Evolutionary conservation across 2,113 vertebrate genomes (phyloP).

Genomic region (Plecturocebus donacophilus): DNA sequence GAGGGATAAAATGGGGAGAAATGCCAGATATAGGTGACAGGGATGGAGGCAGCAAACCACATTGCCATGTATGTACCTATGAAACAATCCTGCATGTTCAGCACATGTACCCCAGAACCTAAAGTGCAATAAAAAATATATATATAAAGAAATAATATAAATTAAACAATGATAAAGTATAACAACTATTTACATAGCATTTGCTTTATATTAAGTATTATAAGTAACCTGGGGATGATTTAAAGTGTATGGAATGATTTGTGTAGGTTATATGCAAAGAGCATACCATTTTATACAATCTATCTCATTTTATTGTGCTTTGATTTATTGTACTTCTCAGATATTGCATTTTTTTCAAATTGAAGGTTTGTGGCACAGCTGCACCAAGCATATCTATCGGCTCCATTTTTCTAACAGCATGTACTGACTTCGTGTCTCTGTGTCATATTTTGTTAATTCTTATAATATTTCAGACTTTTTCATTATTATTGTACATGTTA

Average conservation of each 20-base stretch:
- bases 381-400: not conserved
- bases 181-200: not conserved
- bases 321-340: not conserved
- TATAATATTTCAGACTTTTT: not conserved
- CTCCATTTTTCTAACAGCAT: not conserved
- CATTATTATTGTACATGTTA: not conserved
- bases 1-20: too few relatives aligned
- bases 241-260: not conserved
- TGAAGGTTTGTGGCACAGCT: not conserved
- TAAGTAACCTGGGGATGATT: not conserved
- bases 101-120: too few relatives aligned
- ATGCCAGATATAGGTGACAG: too few relatives aligned
- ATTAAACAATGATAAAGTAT: not conserved
- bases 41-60: too few relatives aligned
- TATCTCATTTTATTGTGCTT: not conserved
- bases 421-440: not conserved
- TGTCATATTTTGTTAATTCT: not conserved
- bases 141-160: not conserved
- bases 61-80: too few relatives aligned
- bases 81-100: too few relatives aligned
- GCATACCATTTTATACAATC: not conserved
- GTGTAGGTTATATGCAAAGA: not conserved
- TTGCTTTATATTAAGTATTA: not conserved
- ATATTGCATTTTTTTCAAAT: not conserved
- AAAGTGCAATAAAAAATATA: not conserved